Percentiles rank a stretch among this genome's conserved stretches.
These are phyloP conservation scores for Syndactyla subalaris DNA, from an alignment of 2,797 vertebrate species.

Conservation along the genomic window DNA sequence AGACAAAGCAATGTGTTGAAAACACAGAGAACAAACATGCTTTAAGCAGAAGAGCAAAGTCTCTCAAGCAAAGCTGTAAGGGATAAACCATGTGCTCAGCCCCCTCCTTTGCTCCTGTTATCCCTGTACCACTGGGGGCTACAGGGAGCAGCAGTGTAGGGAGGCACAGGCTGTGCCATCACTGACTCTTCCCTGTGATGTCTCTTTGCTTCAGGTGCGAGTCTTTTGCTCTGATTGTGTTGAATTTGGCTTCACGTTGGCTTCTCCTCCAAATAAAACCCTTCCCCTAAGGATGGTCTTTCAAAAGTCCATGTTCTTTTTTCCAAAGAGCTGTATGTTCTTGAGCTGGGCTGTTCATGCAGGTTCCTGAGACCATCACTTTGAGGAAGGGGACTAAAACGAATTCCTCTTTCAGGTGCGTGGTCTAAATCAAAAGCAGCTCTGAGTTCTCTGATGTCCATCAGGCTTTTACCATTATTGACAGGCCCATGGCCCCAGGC, in stretches of 20 bases:
- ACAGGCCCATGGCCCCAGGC: not conserved
- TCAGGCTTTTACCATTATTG: slow-evolving; percentile 4
- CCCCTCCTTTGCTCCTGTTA: not conserved
- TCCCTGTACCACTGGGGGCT: not conserved
- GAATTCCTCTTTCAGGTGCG: not conserved
- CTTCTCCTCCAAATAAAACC: not conserved
- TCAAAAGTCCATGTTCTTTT: not conserved
- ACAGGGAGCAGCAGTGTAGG: accelerated
- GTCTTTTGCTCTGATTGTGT: not conserved
- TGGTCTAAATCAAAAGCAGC: slow-evolving; percentile 31
- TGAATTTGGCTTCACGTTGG: not conserved
- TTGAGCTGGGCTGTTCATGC: not conserved
- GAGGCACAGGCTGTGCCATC: accelerated
- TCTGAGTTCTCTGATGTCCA: not conserved
- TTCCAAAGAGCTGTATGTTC: not conserved
- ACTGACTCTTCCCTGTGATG: accelerated
- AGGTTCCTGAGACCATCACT: not conserved
- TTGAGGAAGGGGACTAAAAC: slow-evolving; percentile 29
- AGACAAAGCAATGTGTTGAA: not conserved
- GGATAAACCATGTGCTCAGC: not conserved
- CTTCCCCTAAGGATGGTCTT: not conserved
- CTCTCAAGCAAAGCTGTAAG: not conserved
- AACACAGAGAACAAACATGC: not conserved
- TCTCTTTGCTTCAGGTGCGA: not conserved
- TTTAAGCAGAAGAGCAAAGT: not conserved